phyloP scores from a whole-genome alignment of 2,888 invertebrate genomes.

The Oscheius sp. region DNA sequence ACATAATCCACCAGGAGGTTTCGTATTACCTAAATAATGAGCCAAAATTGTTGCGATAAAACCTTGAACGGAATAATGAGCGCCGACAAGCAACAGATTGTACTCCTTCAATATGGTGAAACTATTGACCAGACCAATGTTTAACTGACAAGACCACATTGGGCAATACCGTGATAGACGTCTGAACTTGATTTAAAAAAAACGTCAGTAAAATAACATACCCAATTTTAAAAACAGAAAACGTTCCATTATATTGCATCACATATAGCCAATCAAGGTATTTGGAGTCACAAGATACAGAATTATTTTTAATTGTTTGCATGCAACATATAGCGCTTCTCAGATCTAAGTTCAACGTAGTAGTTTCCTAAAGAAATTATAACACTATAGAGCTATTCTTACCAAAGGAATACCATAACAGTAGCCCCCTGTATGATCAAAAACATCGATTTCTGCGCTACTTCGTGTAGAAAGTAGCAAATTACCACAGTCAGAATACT shows the following conservation, averaged over 20 bases:
- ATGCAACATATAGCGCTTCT: conserved; percentile 48
- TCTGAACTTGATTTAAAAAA: no score
- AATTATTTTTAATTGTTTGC: conserved; percentile 43
- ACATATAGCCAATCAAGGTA: conserved; percentile 50
- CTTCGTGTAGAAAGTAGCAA: conserved; percentile 58
- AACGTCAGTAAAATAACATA: no score
- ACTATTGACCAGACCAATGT: conserved; percentile 46
- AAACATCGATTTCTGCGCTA: conserved; percentile 57
- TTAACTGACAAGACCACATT: conserved; percentile 47
- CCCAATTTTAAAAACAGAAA: conserved; percentile 62
- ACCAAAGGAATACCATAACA: conserved; percentile 55
- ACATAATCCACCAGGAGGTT: conserved; percentile 47
- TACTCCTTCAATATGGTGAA: conserved; percentile 46
- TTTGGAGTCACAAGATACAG: conserved; percentile 42
- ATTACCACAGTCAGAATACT: conserved; percentile 49
- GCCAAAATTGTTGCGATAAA: neutral
- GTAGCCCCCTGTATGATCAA: conserved; percentile 57
- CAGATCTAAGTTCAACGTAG: conserved; percentile 46
- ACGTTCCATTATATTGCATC: conserved; percentile 57
- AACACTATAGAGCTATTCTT: neutral
- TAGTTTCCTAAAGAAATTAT: conserved; percentile 20
- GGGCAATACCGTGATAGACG: conserved; percentile 44
- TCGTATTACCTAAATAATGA: conserved; percentile 18
- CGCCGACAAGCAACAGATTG: conserved; percentile 45
- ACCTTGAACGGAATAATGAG: conserved; percentile 45